Conservation (phyloP, 1,140 invertebrate species). For the Elymnias hypermnestra region DNA sequence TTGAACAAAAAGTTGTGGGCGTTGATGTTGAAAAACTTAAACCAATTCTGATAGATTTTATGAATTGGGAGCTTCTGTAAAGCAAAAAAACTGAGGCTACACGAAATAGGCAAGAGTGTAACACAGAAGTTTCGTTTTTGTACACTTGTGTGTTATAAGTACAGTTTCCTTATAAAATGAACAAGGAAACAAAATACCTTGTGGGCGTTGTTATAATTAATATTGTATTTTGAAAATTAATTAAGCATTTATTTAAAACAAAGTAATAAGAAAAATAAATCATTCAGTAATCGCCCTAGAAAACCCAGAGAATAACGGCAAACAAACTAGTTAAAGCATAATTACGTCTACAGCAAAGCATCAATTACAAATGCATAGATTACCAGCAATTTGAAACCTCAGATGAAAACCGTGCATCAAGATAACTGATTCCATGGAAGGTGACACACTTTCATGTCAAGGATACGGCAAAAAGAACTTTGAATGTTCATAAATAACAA, state of each 20-base stretch:
- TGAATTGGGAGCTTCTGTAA: neutral
- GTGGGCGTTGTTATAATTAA: too few relatives aligned
- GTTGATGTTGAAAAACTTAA: neutral
- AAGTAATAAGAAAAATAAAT: too few relatives aligned
- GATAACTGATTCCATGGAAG: conserved; percentile 60
- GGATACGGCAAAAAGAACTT: conserved; percentile 36
- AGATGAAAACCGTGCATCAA: too few relatives aligned
- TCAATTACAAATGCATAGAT: conserved; percentile 4
- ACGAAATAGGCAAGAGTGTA: conserved; percentile 27
- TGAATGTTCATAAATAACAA: conserved; percentile 68
- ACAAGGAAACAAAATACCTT: too few relatives aligned
- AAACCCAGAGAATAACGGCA: neutral
- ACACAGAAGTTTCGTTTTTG: conserved; percentile 38
- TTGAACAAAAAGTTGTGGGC: neutral
- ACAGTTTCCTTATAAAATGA: too few relatives aligned
- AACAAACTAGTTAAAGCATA: neutral
- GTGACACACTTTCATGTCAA: conserved; percentile 54
- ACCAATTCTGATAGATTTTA: neutral
- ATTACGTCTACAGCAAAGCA: neutral
- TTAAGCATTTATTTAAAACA: too few relatives aligned
- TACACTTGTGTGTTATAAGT: too few relatives aligned
- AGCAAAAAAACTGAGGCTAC: neutral
- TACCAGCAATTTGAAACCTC: too few relatives aligned
- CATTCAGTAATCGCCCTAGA: too few relatives aligned
- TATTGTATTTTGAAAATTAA: too few relatives aligned